Evolutionary conservation across 2,113 vertebrate species (phyloP), one percentile per base, ranked within the genome.

Genomic region (Rutilus rutilus): DNA sequence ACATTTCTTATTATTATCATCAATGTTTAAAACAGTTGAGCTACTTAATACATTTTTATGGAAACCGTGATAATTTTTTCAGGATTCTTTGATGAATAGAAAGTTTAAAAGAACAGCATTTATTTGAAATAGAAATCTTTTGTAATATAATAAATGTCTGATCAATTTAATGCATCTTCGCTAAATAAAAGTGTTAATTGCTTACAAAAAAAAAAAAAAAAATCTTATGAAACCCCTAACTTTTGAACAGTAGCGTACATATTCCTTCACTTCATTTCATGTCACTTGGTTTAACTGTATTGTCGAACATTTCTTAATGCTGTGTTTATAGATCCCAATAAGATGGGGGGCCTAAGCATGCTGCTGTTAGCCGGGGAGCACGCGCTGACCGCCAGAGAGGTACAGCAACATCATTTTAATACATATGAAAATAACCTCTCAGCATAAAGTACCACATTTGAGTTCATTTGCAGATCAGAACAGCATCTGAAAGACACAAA

Each of bases 271-370:
- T 10, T 9, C 19, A 21, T 10, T 39, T 17, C 52, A 36, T 69
- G 65, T 39, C 17, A 39, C 14, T 67, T 17, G 2, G 33, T 69
- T 69, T 69, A 69, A 69, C 65, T 69, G 33, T 39, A 21, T 39
- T 36, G 17, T 69, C 19, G 0, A 5, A 11, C 30, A 39, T 69
- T 39, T 69, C 27, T 65, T 64, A 30, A 42, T 42, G 78, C 75
- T 50, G 45, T 86, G 9, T 84, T 65, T 87, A 47, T 90, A 99
- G 98, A 99, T 95, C 97, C 98, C 86, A 98, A 97, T 23, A 97
- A 99, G 89, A 99, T 99, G 97, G 98, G 98, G 91, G 97, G 98
- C 86, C 95, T 99, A 54, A 99, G 97, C 94, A 97, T 99, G 98
- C 95, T 99, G 93, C 96, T 99, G 90, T 92, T 99, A 93, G 98